A percentile compares a stretch with the other conserved stretches of the same genome.
These are phyloP conservation scores for Cossypha heuglini DNA, from an alignment of 2,797 vertebrate genomes.

Conservation along the genomic window DNA sequence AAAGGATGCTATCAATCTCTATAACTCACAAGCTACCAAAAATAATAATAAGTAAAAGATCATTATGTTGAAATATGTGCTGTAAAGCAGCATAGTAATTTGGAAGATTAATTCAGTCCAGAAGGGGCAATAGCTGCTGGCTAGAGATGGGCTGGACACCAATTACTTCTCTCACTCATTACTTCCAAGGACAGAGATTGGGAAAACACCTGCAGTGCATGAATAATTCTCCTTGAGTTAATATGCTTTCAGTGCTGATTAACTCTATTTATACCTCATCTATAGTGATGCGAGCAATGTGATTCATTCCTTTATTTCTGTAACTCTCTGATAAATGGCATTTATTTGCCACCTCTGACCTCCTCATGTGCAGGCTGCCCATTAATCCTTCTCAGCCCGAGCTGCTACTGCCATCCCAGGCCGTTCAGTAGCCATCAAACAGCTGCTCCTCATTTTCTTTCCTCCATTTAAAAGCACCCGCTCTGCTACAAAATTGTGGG, in stretches of 20 bases:
- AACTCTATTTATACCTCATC: constrained; percentile 60
- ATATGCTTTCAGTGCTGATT: constrained; percentile 48
- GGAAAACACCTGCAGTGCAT: constrained; percentile 59
- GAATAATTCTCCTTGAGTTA: constrained; percentile 65
- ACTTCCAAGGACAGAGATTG: constrained; percentile 13
- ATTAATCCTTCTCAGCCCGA: not conserved
- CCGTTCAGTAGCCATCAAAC: not conserved
- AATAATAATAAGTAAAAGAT: constrained; percentile 63
- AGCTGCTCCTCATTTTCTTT: constrained; percentile 16
- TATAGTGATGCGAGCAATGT: constrained; percentile 10
- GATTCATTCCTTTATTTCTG: constrained; percentile 55
- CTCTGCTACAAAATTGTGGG: not conserved
- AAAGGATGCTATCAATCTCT: constrained; percentile 56
- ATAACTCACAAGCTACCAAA: constrained; percentile 43
- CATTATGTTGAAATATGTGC: constrained; percentile 62
- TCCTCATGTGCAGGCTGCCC: not conserved
- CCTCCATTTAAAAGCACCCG: not conserved
- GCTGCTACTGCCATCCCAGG: not conserved
- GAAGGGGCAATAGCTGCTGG: constrained; percentile 59
- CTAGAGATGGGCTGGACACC: constrained; percentile 59
- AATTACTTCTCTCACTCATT: constrained; percentile 57
- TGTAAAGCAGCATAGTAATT: constrained; percentile 51
- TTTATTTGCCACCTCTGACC: constrained; percentile 59
- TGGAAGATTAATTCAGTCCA: constrained; percentile 61
- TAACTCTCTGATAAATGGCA: constrained; percentile 35